A percentile compares a stretch with the other conserved stretches of the same genome.
Conservation (phyloP, 1,140 invertebrate genomes). For the Pseudomyrmex flavicornis region DNA sequence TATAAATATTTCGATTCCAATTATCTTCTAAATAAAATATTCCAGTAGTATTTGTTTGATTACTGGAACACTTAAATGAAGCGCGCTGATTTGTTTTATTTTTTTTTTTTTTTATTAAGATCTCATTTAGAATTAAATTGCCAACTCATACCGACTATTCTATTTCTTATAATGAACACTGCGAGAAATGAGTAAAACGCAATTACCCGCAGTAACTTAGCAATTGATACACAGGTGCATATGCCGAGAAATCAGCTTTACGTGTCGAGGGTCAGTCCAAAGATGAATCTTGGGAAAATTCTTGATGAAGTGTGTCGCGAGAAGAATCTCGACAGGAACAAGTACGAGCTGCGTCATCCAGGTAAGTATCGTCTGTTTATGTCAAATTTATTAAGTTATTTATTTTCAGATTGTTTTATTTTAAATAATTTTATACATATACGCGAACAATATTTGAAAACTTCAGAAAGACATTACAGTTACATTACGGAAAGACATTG, state of each 20-base stretch:
- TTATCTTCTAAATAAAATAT: too few species aligned
- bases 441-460: too few species aligned
- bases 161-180: not conserved
- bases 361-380: constrained; percentile 82
- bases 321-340: constrained; percentile 90
- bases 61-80: not conserved
- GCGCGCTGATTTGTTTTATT: not conserved
- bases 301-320: constrained; percentile 92
- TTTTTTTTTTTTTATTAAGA: not conserved
- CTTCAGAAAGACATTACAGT: too few species aligned
- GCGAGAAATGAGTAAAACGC: not conserved
- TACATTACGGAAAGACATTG: too few species aligned
- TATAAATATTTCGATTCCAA: too few species aligned
- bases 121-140: constrained; percentile 10
- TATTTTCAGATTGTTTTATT: too few species aligned
- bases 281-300: constrained; percentile 88
- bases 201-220: constrained; percentile 30
- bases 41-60: not conserved
- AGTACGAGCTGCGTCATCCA: constrained; percentile 93
- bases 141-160: not conserved
- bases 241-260: constrained; percentile 93
- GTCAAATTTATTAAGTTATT: too few species aligned
- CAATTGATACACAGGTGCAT: constrained; percentile 88
- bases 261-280: constrained; percentile 90
- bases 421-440: too few species aligned